Percentiles rank a stretch among this genome's conserved stretches.
phyloP scores from a whole-genome alignment of 2,888 invertebrate species.

The Drosophila glabriapex region DNA sequence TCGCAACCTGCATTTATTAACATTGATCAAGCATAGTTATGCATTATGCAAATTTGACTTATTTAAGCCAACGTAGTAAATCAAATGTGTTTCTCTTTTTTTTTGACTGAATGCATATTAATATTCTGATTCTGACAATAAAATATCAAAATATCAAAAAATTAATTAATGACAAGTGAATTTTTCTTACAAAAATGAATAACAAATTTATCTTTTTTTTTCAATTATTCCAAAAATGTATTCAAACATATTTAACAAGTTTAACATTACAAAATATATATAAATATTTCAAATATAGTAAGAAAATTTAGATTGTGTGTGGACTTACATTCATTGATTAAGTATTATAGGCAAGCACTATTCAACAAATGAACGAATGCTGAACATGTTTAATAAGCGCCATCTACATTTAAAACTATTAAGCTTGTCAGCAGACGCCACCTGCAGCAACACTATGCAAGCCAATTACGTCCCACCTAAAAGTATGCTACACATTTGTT shows the following conservation, averaged over 20 bases:
- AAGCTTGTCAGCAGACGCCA: slow-evolving; percentile 15
- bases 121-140: slow-evolving; percentile 17
- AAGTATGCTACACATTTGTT: slow-evolving; percentile 12
- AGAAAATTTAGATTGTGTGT: not conserved
- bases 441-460: not conserved
- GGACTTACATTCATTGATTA: not conserved
- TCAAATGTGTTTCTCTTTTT: slow-evolving; percentile 2
- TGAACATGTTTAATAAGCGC: not conserved
- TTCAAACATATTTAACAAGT: not conserved
- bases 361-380: not conserved
- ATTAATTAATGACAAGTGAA: not conserved
- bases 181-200: not conserved
- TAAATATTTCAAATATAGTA: not conserved
- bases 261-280: not conserved
- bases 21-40: slow-evolving; percentile 17
- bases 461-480: not conserved
- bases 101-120: slow-evolving; percentile 1
- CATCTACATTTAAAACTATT: not conserved
- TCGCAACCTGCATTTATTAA: slow-evolving; percentile 29
- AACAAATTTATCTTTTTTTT: not conserved
- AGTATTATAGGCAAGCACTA: not conserved
- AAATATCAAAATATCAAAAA: not conserved
- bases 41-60: slow-evolving; percentile 8
- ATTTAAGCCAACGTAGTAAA: slow-evolving; percentile 9
- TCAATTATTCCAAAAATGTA: not conserved